These are phyloP conservation scores for Callinectes sapidus DNA, from an alignment of 2,888 invertebrate genomes.

Conservation along the genomic window DNA sequence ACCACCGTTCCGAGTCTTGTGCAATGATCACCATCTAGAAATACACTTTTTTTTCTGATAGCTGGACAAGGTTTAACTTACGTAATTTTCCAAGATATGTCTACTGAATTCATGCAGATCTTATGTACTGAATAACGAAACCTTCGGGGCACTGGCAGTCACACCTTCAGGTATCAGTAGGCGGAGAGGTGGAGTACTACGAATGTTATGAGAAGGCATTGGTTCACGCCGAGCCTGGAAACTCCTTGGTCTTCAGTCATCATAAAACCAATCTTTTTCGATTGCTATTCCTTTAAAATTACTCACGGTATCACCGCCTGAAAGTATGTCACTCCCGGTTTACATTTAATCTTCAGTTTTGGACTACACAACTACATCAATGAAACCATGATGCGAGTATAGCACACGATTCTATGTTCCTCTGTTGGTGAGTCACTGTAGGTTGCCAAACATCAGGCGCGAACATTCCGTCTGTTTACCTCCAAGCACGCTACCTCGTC, in stretches of 20 bases:
- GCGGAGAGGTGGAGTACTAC: too few relatives aligned
- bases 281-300: not conserved
- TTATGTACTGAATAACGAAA: too few relatives aligned
- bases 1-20: too few relatives aligned
- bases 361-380: not conserved
- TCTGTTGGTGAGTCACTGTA: not conserved
- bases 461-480: not conserved
- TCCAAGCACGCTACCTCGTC: not conserved
- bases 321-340: not conserved
- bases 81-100: too few relatives aligned
- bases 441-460: constrained; percentile 18
- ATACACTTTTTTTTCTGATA: too few relatives aligned
- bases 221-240: too few relatives aligned
- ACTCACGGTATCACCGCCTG: not conserved
- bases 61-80: too few relatives aligned
- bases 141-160: too few relatives aligned
- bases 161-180: not conserved
- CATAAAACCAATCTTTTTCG: not conserved
- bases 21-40: too few relatives aligned
- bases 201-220: too few relatives aligned
- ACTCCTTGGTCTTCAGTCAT: not conserved
- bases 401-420: not conserved
- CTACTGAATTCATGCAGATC: too few relatives aligned
- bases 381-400: not conserved
- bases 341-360: not conserved